Evolutionary conservation across 2,888 invertebrate species (phyloP).

Genomic region (Allacma fusca): DNA sequence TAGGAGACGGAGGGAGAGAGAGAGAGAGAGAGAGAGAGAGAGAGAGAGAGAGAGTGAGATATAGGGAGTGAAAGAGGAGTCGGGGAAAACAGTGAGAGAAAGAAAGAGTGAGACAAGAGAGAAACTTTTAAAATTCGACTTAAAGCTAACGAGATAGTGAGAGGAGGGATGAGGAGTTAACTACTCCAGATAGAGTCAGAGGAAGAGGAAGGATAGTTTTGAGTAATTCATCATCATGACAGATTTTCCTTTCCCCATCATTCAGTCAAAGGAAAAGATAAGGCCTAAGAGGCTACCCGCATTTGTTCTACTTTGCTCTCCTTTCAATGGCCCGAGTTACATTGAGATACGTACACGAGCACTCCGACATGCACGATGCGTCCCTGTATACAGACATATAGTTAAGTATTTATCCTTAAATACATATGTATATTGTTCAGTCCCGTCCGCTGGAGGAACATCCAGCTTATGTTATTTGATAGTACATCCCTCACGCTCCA

Average conservation of each 20-base stretch:
- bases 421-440: too few relatives aligned
- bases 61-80: too few relatives aligned
- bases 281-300: slow-evolving; percentile 13
- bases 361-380: not conserved
- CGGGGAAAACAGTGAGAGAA: too few relatives aligned
- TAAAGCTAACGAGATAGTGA: not conserved
- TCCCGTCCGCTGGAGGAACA: too few relatives aligned
- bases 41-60: too few relatives aligned
- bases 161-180: not conserved
- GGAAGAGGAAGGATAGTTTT: slow-evolving; percentile 14
- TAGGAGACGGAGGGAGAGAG: too few relatives aligned
- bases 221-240: slow-evolving; percentile 32
- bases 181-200: not conserved
- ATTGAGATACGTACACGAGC: not conserved
- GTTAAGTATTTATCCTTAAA: too few relatives aligned
- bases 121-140: not conserved
- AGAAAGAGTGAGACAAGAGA: not conserved
- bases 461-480: too few relatives aligned
- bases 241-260: slow-evolving; percentile 26
- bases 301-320: slow-evolving; percentile 4
- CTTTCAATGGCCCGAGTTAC: not conserved
- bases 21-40: too few relatives aligned
- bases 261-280: slow-evolving; percentile 28
- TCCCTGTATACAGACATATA: too few relatives aligned
- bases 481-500: too few relatives aligned